Conservation (phyloP, 2,113 vertebrate species). For the Porphyrio hochstetteri region DNA sequence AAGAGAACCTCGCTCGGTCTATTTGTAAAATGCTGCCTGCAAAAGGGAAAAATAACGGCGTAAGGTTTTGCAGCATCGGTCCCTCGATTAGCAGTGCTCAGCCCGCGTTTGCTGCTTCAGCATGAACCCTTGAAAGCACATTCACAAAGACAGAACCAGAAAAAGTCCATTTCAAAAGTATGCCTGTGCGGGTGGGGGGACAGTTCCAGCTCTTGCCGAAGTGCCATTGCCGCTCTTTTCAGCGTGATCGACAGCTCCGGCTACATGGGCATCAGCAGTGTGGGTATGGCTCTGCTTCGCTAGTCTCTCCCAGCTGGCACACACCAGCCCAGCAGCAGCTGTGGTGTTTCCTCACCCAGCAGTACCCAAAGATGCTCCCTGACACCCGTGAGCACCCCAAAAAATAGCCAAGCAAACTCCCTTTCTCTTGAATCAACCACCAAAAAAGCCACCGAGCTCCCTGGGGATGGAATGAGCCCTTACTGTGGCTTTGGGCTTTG, state of each 20-base stretch:
- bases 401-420: background rate
- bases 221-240: background rate
- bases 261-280: rapidly evolving
- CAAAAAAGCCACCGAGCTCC: background rate
- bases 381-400: rapidly evolving
- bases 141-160: background rate
- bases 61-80: background rate
- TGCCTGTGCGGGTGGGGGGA: background rate
- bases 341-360: background rate
- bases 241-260: background rate
- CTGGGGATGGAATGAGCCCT: background rate
- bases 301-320: background rate
- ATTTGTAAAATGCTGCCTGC: background rate
- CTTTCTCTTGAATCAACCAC: background rate
- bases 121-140: background rate
- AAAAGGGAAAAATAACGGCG: background rate
- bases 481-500: background rate
- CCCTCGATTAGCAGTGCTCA: background rate
- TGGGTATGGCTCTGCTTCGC: background rate
- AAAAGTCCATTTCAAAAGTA: background rate
- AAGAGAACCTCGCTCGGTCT: background rate
- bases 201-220: background rate
- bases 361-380: background rate
- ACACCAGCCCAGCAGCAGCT: background rate
- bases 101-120: rapidly evolving